Percentiles rank a stretch among this genome's conserved stretches.
Conservation (phyloP, 2,113 vertebrate genomes). For the Felis catus region F.catus_Fca126_mat1.0 CM031413.1:95891501-95892000, state of each 20-base stretch:
- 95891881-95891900: too few relatives aligned
- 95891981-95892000: too few relatives aligned
- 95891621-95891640: not conserved
- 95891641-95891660: not conserved
- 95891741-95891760: not conserved
- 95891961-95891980: too few relatives aligned
- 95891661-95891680: not conserved
- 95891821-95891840: constrained; percentile 25
- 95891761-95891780: not conserved
- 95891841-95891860: constrained; percentile 35
- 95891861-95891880: not conserved
- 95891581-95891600: not conserved
- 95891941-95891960: too few relatives aligned
- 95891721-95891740: not conserved
- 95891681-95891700: not conserved
- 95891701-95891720: not conserved
- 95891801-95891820: not conserved
- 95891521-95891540: not conserved
- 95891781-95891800: constrained; percentile 2
- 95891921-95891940: too few relatives aligned
- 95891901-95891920: too few relatives aligned
- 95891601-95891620: constrained; percentile 14
- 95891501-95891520: constrained; percentile 30
- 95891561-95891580: constrained; percentile 28
- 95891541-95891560: not conserved